These are phyloP conservation scores for Echiichthys vipera DNA, from an alignment of 2,797 vertebrate genomes.

Conservation along the genomic window DNA sequence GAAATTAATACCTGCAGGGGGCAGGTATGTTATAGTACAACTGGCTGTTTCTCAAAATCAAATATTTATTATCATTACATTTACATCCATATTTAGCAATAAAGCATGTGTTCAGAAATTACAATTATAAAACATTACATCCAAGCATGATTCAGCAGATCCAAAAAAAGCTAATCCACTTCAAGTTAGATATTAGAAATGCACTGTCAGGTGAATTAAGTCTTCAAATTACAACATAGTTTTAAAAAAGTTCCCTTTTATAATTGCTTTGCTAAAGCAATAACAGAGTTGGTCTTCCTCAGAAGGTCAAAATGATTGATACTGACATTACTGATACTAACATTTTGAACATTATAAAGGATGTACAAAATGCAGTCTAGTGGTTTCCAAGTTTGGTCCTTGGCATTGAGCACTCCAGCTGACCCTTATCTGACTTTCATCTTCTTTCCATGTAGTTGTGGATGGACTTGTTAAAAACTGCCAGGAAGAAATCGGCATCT, in stretches of 20 bases:
- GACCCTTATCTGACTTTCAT: constrained; percentile 38
- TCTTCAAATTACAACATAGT: neutral
- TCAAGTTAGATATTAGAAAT: neutral
- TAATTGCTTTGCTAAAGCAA: neutral
- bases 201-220: neutral
- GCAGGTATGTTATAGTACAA: constrained; percentile 1
- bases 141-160: neutral
- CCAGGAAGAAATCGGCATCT: constrained; percentile 89
- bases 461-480: constrained; percentile 86
- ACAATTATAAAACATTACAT: neutral
- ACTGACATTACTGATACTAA: neutral
- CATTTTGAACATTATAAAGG: neutral
- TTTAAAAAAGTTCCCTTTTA: neutral
- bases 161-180: neutral
- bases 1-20: neutral
- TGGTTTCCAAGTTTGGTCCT: neutral
- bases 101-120: constrained; percentile 5
- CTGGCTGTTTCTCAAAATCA: neutral
- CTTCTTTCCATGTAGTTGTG: constrained; percentile 81
- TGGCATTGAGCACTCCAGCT: neutral
- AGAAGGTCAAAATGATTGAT: neutral
- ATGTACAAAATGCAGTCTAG: neutral
- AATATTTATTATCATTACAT: constrained; percentile 3
- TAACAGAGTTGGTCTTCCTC: neutral
- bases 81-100: neutral